These are phyloP conservation scores for Ctenopoma multispine DNA, from an alignment of 2,797 vertebrate genomes.

Conservation along the genomic window DNA sequence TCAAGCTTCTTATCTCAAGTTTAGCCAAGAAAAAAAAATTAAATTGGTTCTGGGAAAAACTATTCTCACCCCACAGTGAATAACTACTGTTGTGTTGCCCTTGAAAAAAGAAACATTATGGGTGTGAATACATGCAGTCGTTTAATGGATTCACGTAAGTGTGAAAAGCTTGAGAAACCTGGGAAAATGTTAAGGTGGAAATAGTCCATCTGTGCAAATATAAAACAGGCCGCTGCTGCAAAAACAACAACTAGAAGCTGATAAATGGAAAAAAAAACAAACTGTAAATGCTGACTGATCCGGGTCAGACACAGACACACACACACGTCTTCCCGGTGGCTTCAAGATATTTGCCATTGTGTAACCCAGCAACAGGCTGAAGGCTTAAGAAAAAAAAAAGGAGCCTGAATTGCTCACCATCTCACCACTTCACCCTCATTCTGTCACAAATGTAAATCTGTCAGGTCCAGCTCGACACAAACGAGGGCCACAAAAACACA, in stretches of 20 bases:
- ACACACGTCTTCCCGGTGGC: slow-evolving; percentile 16
- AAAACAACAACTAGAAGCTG: not conserved
- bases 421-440: slow-evolving; percentile 54
- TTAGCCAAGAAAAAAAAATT: not conserved
- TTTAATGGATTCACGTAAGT: slow-evolving; percentile 13
- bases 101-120: not conserved
- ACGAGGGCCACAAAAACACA: slow-evolving; percentile 29
- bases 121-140: slow-evolving; percentile 3
- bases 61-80: not conserved
- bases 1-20: not conserved
- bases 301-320: not conserved
- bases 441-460: slow-evolving; percentile 62
- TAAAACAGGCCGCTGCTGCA: not conserved
- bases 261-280: not conserved
- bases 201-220: not conserved
- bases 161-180: slow-evolving; percentile 17
- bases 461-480: slow-evolving; percentile 41
- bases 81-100: not conserved
- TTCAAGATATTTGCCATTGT: slow-evolving; percentile 33
- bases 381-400: not conserved
- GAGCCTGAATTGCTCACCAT: slow-evolving; percentile 15
- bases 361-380: slow-evolving; percentile 35
- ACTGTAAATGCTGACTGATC: slow-evolving; percentile 30
- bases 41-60: not conserved
- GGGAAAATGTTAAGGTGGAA: not conserved